A percentile compares a stretch with the other conserved stretches of the same genome.
These are phyloP conservation scores for Lysiphlebus fabarum DNA, from an alignment of 1,140 invertebrate species.

Conservation along the genomic window DNA sequence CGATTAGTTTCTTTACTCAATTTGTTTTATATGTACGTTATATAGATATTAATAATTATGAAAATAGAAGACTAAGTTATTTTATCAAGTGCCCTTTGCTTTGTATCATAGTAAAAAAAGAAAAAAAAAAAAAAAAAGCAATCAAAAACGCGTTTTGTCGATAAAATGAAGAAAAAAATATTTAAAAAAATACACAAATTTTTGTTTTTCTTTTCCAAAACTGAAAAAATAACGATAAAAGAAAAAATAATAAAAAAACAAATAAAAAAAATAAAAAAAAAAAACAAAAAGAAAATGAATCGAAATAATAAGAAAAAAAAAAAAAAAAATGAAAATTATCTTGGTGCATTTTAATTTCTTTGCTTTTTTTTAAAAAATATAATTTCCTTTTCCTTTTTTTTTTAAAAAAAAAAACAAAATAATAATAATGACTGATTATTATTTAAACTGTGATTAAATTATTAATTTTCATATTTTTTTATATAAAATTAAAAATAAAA, in stretches of 20 bases:
- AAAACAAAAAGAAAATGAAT: conserved; percentile 24
- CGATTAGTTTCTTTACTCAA: conserved; percentile 51
- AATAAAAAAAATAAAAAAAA: conserved; percentile 1
- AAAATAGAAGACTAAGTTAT: conserved; percentile 56
- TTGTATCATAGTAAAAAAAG: conserved; percentile 52
- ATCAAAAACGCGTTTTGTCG: conserved; percentile 20
- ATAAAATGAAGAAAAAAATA: conserved; percentile 8
- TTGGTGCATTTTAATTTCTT: too few species aligned
- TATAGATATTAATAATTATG: conserved; percentile 52
- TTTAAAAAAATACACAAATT: background rate
- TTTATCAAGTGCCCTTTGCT: conserved; percentile 57
- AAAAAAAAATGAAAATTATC: too few species aligned
- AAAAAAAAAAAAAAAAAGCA: conserved; percentile 22
- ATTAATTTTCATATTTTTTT: too few species aligned
- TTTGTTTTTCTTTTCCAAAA: background rate
- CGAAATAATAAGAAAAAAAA: conserved; percentile 11
- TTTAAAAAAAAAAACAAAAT: too few species aligned
- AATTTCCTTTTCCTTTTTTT: too few species aligned
- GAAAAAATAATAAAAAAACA: too few species aligned
- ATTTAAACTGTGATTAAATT: too few species aligned
- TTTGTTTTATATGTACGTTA: conserved; percentile 54
- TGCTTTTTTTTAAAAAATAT: too few species aligned
- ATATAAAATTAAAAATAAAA: too few species aligned
- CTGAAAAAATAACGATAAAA: too few species aligned
- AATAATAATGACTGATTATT: too few species aligned